These are phyloP conservation scores for Eupithecia vulgata DNA, from an alignment of 2,888 invertebrate species.

Conservation along the genomic window DNA sequence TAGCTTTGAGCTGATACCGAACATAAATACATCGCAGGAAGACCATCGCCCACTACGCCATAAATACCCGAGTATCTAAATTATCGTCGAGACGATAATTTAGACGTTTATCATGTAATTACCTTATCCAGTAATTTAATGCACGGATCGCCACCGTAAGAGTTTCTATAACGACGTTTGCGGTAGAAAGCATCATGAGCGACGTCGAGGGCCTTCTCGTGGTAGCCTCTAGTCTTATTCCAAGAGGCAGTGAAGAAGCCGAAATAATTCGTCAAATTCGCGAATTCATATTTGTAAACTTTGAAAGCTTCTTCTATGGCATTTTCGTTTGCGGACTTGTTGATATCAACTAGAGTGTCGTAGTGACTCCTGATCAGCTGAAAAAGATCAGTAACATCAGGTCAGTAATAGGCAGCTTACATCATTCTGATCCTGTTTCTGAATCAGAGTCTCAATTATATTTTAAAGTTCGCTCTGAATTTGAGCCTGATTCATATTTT, in stretches of 20 bases:
- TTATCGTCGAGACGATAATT: neutral
- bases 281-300: slow-evolving; percentile 11
- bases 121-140: slow-evolving; percentile 13
- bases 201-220: neutral
- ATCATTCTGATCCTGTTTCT: no score
- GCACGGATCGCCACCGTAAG: slow-evolving; percentile 11
- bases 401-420: neutral
- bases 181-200: slow-evolving; percentile 11
- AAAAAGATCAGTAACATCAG: neutral
- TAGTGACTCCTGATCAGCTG: slow-evolving; percentile 30
- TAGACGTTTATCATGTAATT: neutral
- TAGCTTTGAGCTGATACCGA: no score
- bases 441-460: neutral
- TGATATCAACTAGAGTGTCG: slow-evolving; percentile 27
- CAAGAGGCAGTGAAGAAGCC: slow-evolving; percentile 9
- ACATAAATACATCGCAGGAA: no score
- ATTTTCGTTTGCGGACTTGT: slow-evolving; percentile 20
- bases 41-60: neutral
- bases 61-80: no score
- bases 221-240: slow-evolving; percentile 5
- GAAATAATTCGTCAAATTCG: neutral
- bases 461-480: neutral
- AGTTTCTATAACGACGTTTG: slow-evolving; percentile 6
- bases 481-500: neutral
- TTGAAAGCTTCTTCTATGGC: slow-evolving; percentile 17